phyloP scores from a whole-genome alignment of 1,140 invertebrate genomes.

The Heliothis virescens region DNA sequence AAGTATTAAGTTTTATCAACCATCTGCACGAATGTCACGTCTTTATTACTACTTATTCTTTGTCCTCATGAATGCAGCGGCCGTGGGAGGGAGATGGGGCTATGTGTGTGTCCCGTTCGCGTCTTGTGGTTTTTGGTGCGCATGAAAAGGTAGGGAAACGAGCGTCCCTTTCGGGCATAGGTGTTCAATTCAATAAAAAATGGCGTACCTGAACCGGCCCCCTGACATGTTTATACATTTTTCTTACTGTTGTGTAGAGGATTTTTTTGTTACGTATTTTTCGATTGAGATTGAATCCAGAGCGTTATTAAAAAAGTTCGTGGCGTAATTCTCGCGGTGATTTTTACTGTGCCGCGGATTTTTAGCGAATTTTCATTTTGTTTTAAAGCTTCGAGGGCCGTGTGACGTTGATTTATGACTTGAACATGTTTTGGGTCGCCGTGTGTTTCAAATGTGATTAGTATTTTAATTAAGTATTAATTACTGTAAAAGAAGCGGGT shows the following conservation, averaged over 20 bases:
- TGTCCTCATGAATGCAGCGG: conserved; percentile 79
- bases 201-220: conserved; percentile 82
- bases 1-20: conserved; percentile 84
- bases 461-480: conserved; percentile 42
- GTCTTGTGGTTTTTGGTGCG: conserved; percentile 63
- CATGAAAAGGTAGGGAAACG: conserved; percentile 66
- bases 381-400: conserved; percentile 51
- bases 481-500: conserved; percentile 36
- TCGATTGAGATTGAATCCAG: conserved; percentile 80
- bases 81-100: conserved; percentile 58
- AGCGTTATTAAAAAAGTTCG: conserved; percentile 84
- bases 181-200: conserved; percentile 84
- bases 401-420: conserved; percentile 60
- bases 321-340: conserved; percentile 72
- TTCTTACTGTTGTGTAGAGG: conserved; percentile 77
- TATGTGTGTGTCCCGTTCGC: conserved; percentile 65
- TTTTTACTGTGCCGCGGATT: conserved; percentile 68
- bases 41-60: conserved; percentile 85
- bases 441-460: conserved; percentile 35
- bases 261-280: conserved; percentile 81
- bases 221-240: conserved; percentile 83
- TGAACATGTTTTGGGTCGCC: conserved; percentile 23
- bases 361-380: conserved; percentile 64
- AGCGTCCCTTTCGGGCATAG: conserved; percentile 76
- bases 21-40: conserved; percentile 84